Evolutionary conservation across 2,797 vertebrate genomes (phyloP).

Genomic region (Podarcis lilfordi): DNA sequence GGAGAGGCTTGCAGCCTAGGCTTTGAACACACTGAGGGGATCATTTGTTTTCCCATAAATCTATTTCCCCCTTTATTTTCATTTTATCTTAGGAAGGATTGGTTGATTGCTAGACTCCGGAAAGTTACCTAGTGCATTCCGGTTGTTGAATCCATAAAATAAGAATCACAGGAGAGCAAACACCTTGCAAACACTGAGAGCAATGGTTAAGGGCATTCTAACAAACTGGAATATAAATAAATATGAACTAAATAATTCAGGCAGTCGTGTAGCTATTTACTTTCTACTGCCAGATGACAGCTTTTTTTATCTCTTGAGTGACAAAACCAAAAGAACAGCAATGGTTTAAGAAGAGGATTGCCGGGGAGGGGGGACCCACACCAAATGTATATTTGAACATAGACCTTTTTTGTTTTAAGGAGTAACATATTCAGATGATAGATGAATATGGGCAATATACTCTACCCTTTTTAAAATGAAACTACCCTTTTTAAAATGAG

Average conservation of each 20-base stretch:
- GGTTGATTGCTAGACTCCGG: background rate
- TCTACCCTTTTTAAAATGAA: background rate
- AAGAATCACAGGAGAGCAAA: constrained; percentile 17
- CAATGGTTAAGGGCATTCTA: background rate
- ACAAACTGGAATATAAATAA: constrained; percentile 15
- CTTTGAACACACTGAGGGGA: background rate
- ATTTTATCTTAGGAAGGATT: background rate
- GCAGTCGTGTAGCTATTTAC: constrained; percentile 18
- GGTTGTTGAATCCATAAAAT: constrained; percentile 28
- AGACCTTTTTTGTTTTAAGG: background rate
- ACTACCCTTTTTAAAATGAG: background rate
- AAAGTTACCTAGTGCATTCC: background rate
- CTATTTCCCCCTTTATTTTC: background rate
- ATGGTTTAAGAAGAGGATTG: background rate
- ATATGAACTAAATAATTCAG: constrained; percentile 18
- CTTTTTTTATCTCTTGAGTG: constrained; percentile 5
- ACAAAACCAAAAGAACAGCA: constrained; percentile 10
- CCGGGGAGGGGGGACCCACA: background rate
- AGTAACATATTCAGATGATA: background rate
- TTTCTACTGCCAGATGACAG: background rate
- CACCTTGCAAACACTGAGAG: background rate
- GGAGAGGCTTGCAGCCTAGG: background rate
- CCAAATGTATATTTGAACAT: constrained; percentile 1
- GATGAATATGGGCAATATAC: background rate
- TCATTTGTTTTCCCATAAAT: background rate